Percentiles rank a stretch among this genome's conserved stretches.
Conservation (phyloP, 2,797 vertebrate genomes). For the Chaunax sp. region DNA sequence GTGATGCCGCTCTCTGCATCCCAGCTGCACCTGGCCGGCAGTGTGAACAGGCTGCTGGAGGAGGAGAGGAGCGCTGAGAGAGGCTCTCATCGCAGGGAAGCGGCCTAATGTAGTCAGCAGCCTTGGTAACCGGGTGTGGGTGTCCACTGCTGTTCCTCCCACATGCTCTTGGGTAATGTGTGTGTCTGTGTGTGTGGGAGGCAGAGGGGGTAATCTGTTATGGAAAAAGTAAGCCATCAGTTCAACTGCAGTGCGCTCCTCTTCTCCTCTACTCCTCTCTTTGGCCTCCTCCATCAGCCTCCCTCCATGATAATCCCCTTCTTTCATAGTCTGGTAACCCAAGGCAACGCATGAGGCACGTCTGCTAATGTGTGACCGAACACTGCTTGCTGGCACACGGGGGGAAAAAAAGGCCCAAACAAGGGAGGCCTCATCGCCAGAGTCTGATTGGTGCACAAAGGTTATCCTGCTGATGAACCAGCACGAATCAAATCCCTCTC, state of each 20-base stretch:
- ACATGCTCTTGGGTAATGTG: constrained; percentile 58
- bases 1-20: constrained; percentile 5
- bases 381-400: constrained; percentile 63
- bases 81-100: constrained; percentile 37
- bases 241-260: constrained; percentile 35
- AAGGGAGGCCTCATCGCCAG: constrained; percentile 56
- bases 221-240: constrained; percentile 35
- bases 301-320: constrained; percentile 74
- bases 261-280: constrained; percentile 16
- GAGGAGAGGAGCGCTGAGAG: constrained; percentile 43
- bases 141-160: constrained; percentile 65
- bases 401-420: constrained; percentile 46
- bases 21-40: not conserved
- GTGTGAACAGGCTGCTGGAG: constrained; percentile 28
- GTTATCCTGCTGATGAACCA: constrained; percentile 55
- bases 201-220: not conserved
- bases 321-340: constrained; percentile 80
- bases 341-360: constrained; percentile 73
- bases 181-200: constrained; percentile 8
- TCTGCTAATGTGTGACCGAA: constrained; percentile 66
- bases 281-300: constrained; percentile 48
- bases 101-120: constrained; percentile 59
- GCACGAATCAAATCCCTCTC: constrained; percentile 27
- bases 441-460: constrained; percentile 61
- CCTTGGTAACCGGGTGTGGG: constrained; percentile 76